Evolutionary conservation across 2,888 invertebrate species (phyloP).

Genomic region (Tetranychus piercei): DNA sequence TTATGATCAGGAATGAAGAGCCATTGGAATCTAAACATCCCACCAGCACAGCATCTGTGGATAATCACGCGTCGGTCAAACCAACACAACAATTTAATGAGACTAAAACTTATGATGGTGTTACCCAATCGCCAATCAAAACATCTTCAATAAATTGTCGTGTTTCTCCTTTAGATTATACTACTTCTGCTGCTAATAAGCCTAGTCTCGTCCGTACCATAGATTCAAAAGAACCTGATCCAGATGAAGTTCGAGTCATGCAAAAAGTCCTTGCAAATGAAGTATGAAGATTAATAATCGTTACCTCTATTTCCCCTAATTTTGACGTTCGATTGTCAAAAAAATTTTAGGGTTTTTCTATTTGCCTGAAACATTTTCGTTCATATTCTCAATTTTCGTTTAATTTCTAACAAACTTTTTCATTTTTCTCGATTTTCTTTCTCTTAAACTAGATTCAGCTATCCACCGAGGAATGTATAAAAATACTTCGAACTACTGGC

Average conservation of each 20-base stretch:
- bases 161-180: constrained; percentile 72
- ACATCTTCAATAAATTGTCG: constrained; percentile 44
- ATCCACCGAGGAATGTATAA: constrained; percentile 50
- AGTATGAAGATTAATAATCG: constrained; percentile 28
- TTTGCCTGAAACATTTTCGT: neutral
- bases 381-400: constrained; percentile 1
- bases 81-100: constrained; percentile 3
- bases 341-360: too few species aligned
- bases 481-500: constrained; percentile 57
- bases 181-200: constrained; percentile 67
- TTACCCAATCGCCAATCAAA: neutral
- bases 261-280: constrained; percentile 50
- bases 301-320: neutral
- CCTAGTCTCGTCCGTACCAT: constrained; percentile 38
- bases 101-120: neutral
- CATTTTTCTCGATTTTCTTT: constrained; percentile 26
- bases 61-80: neutral
- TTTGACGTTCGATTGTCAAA: too few species aligned
- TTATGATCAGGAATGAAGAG: neutral
- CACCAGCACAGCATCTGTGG: neutral
- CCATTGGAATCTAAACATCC: constrained; percentile 37
- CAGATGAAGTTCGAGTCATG: constrained; percentile 81
- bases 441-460: constrained; percentile 37
- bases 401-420: constrained; percentile 3
- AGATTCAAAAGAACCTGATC: constrained; percentile 42